phyloP scores from a whole-genome alignment of 35 echinoderm and acorn worm genomes.

The Ophiothrix spiculata region DNA sequence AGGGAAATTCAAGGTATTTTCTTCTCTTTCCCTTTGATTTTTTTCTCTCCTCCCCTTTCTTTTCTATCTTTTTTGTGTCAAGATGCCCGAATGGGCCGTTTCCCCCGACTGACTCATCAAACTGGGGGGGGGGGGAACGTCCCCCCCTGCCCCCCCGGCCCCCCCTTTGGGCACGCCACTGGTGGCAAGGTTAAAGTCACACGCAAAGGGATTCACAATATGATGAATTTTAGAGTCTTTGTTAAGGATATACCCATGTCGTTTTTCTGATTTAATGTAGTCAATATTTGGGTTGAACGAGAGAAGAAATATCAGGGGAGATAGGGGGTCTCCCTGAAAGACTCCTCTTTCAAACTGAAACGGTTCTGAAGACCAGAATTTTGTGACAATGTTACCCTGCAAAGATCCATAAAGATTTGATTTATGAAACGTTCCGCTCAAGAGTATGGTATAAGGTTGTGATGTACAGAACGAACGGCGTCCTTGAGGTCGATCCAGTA shows the following conservation, averaged over 20 bases:
- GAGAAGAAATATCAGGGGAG: constrained; percentile 37
- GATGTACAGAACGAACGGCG: constrained; percentile 15
- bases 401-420: neutral
- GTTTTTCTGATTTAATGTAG: constrained; percentile 8
- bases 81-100: no score
- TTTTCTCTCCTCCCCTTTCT: no score
- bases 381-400: neutral
- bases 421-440: neutral
- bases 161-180: no score
- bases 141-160: no score
- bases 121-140: no score
- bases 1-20: no score
- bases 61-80: no score
- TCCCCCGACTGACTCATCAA: no score
- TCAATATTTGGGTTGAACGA: constrained; percentile 29
- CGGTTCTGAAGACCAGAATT: constrained; percentile 5
- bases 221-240: neutral
- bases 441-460: constrained; percentile 3
- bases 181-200: constrained; percentile 37
- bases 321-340: constrained; percentile 32
- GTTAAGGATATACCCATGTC: neutral
- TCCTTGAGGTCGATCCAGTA: constrained; percentile 3
- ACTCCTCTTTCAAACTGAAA: constrained; percentile 33
- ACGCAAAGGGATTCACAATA: constrained; percentile 31
- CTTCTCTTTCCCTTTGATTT: no score